phyloP scores from a whole-genome alignment of 2,888 invertebrate species.

The Hypercompe scribonia region DNA sequence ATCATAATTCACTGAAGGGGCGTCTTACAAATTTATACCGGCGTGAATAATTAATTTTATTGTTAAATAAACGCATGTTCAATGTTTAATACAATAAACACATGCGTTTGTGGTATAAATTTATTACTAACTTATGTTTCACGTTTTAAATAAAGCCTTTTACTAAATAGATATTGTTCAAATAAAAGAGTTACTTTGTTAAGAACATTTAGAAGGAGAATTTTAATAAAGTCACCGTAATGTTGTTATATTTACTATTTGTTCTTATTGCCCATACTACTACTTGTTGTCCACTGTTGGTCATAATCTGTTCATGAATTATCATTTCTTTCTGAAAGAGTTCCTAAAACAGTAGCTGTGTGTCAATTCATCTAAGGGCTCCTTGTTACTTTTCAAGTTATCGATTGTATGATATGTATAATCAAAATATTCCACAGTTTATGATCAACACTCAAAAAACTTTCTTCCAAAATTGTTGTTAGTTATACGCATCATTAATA shows the following conservation, averaged over 20 bases:
- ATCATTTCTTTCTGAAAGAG: not conserved
- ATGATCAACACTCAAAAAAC: not conserved
- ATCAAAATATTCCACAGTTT: not conserved
- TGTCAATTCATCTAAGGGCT: not conserved
- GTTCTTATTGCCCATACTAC: no score
- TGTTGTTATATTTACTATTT: not conserved
- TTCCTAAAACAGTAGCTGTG: not conserved
- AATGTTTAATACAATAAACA: slow-evolving; percentile 55
- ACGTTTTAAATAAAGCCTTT: not conserved
- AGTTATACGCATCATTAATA: slow-evolving; percentile 41
- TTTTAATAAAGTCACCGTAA: not conserved
- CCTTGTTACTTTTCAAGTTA: not conserved
- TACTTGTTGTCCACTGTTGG: not conserved
- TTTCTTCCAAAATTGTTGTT: not conserved
- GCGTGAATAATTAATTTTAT: slow-evolving; percentile 72
- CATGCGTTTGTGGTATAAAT: slow-evolving; percentile 14
- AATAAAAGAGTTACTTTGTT: not conserved
- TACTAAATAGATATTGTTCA: not conserved
- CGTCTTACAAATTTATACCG: slow-evolving; percentile 60
- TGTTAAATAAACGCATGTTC: slow-evolving; percentile 62
- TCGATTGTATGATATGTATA: not conserved
- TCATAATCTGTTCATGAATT: not conserved
- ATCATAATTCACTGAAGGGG: slow-evolving; percentile 67
- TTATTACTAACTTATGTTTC: slow-evolving; percentile 9
- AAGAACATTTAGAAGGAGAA: not conserved